phyloP scores from a whole-genome alignment of 2,113 vertebrate species.

The Rhinogobius similis region DNA sequence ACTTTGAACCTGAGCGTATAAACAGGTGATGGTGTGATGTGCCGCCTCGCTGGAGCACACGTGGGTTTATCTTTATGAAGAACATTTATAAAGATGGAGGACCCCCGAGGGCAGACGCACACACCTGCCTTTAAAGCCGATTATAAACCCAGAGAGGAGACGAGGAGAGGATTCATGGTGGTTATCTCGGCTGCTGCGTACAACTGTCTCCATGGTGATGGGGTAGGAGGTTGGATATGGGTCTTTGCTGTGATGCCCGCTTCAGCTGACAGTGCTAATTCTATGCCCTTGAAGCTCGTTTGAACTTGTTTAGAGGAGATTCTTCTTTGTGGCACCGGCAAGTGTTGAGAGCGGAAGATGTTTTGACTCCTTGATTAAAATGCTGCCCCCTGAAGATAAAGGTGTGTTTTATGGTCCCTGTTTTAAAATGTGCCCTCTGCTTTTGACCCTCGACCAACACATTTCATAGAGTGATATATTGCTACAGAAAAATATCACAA shows the following conservation, averaged over 20 bases:
- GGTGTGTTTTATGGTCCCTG: too few relatives aligned
- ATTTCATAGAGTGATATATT: too few relatives aligned
- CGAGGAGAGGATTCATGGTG: slow-evolving; percentile 29
- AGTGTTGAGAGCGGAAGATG: too few relatives aligned
- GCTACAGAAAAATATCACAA: too few relatives aligned
- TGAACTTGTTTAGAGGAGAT: background rate
- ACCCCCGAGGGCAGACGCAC: slow-evolving; percentile 39
- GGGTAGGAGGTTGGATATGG: slow-evolving; percentile 39
- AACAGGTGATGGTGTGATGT: slow-evolving; percentile 6
- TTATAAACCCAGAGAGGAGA: slow-evolving; percentile 24
- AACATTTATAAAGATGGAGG: slow-evolving; percentile 33
- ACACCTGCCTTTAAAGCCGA: slow-evolving; percentile 59
- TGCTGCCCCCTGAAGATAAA: too few relatives aligned
- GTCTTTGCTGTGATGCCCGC: slow-evolving; percentile 35
- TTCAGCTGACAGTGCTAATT: slow-evolving; percentile 37
- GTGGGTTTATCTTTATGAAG: slow-evolving; percentile 30
- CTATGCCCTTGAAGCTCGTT: slow-evolving; percentile 43
- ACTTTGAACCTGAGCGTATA: background rate
- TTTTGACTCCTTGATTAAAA: too few relatives aligned
- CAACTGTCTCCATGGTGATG: slow-evolving; percentile 55
- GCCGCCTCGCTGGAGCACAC: slow-evolving; percentile 10
- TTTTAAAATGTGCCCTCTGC: too few relatives aligned
- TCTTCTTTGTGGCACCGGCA: background rate
- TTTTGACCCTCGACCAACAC: too few relatives aligned
- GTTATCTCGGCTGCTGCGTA: slow-evolving; percentile 42